A percentile compares a stretch with the other conserved stretches of the same genome.
Evolutionary conservation across 2,113 vertebrate species (phyloP).

Genomic region (Anas platyrhynchos): DNA sequence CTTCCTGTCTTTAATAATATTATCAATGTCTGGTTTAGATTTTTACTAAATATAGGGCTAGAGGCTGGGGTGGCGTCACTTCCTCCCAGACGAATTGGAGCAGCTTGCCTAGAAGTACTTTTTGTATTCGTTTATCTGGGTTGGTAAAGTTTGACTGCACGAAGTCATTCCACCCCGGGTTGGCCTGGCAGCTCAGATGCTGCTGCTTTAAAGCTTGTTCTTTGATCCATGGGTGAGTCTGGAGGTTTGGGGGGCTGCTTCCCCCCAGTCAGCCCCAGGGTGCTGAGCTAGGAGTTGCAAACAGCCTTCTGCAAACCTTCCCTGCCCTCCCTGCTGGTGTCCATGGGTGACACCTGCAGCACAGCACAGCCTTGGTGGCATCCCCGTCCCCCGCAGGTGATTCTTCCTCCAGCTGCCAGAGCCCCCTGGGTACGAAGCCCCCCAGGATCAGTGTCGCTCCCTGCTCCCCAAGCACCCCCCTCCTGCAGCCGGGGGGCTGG

Average conservation of each 20-base stretch:
- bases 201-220: not conserved
- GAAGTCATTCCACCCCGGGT: not conserved
- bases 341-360: not conserved
- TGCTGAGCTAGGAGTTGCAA: rapidly evolving
- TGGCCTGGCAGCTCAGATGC: not conserved
- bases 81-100: constrained; percentile 41
- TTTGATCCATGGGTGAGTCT: not conserved
- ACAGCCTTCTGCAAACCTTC: not conserved
- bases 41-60: constrained; percentile 70
- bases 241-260: not conserved
- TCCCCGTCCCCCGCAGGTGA: not conserved
- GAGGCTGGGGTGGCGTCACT: constrained; percentile 19
- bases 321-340: not conserved
- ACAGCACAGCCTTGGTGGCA: not conserved
- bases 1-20: constrained; percentile 72
- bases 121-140: constrained; percentile 38
- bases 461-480: not conserved
- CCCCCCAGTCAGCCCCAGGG: not conserved
- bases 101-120: constrained; percentile 2
- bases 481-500: not conserved
- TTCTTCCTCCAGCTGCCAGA: not conserved
- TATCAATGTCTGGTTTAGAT: constrained; percentile 73
- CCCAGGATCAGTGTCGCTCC: too few relatives aligned
- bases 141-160: constrained; percentile 21
- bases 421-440: too few relatives aligned